phyloP scores from a whole-genome alignment of 2,797 vertebrate species.

The Danionella dracula region DNA sequence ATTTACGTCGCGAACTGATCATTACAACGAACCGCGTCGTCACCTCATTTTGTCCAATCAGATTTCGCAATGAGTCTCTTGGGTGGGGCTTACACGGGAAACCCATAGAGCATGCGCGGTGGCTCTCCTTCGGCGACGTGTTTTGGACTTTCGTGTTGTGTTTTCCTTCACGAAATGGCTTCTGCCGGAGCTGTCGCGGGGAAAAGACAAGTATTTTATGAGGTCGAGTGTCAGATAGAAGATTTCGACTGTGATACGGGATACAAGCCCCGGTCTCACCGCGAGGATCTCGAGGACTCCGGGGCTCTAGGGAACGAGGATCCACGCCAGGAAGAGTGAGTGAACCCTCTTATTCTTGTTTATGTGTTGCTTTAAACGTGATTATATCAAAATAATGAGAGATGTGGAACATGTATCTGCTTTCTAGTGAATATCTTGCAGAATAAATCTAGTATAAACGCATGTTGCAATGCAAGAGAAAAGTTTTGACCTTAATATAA shows the following conservation, averaged over 20 bases:
- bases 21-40: neutral
- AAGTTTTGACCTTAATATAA: too few relatives aligned
- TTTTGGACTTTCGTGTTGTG: neutral
- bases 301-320: too few relatives aligned
- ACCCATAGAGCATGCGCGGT: neutral
- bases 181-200: neutral
- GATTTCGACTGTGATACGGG: slow-evolving; percentile 1
- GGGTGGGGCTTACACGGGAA: neutral
- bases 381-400: too few relatives aligned
- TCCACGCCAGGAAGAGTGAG: slow-evolving; percentile 17
- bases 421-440: too few relatives aligned
- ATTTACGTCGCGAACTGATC: neutral
- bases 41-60: slow-evolving; percentile 8
- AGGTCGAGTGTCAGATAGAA: slow-evolving; percentile 20
- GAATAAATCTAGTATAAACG: too few relatives aligned
- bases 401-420: too few relatives aligned
- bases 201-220: slow-evolving; percentile 10
- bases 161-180: neutral
- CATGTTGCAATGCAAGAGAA: too few relatives aligned
- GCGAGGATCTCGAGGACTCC: slow-evolving; percentile 20
- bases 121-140: neutral
- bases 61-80: neutral
- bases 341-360: too few relatives aligned
- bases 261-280: slow-evolving; percentile 14
- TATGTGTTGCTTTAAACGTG: too few relatives aligned